A percentile compares a stretch with the other conserved stretches of the same genome.
phyloP scores from a whole-genome alignment of 2,113 vertebrate species.

The Peromyscus polionotus region DNA sequence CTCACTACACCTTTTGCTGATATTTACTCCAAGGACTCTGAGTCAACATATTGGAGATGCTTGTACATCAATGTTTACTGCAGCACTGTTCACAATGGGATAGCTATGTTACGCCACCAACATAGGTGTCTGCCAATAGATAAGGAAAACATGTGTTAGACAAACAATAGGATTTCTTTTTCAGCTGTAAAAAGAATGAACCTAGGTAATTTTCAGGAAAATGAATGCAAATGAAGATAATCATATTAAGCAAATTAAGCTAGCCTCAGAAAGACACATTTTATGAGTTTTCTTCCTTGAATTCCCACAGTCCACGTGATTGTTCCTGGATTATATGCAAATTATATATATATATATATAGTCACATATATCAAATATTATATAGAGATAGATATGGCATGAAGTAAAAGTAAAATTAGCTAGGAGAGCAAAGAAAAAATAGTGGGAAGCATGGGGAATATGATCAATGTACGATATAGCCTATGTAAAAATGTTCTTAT shows the following conservation, averaged over 20 bases:
- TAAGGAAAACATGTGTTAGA: not conserved
- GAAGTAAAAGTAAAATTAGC: not conserved
- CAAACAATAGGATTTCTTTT: not conserved
- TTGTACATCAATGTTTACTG: not conserved
- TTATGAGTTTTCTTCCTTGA: not conserved
- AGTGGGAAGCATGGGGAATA: no score
- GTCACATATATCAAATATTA: not conserved
- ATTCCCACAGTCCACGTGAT: not conserved
- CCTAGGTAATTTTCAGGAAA: not conserved
- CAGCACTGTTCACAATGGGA: no score
- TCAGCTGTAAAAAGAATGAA: not conserved
- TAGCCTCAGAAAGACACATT: not conserved
- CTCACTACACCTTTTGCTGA: not conserved
- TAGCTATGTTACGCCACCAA: not conserved
- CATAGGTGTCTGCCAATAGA: not conserved
- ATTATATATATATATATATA: no score
- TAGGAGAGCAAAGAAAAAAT: not conserved
- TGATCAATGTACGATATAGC: no score
- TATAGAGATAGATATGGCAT: not conserved
- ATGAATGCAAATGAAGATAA: not conserved
- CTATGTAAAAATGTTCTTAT: not conserved
- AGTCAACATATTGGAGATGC: not conserved
- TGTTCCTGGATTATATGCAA: not conserved
- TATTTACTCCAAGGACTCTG: no score
- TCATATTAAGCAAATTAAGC: not conserved